Base-by-base conservation (phyloP, 2,113 vertebrate species). In the Cinclus cinclus region DNA sequence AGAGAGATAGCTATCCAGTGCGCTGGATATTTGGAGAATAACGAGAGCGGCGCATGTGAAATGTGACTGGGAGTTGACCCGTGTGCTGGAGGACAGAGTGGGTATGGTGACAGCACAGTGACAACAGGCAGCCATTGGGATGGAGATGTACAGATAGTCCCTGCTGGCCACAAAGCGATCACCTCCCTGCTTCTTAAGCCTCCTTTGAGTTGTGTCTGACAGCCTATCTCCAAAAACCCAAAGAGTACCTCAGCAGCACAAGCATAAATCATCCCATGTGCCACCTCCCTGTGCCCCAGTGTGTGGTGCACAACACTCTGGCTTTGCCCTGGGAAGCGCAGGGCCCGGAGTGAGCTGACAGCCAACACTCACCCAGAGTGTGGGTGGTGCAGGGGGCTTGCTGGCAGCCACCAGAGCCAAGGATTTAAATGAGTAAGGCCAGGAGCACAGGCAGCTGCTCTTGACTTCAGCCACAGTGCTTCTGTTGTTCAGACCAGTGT, bases 291-390 rank as follows among this genome's bases (percentile, higher is more conserved):
- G 75, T 50, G 55, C 16, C 76, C 55, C 27, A 2, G n/a, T 2
- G 27, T 2, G 9, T 22, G 41, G 41, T 27, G 49, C 63, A 76
- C 17, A 15, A 2, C 1, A 12, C 56, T 28, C 31, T 19, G 87
- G 41, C 81, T 79, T 31, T 67, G 59, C 64, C 39, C 55, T 17
- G 52, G 82, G 50, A 42, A 71, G 49, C 0, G 1, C 30, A 21
- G 55, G 35, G 39, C 62, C 1, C 1, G 18, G 17, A 46, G 39
- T 0, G 7, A 55, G 42, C 44, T 86, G 89, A 46, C 90, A 83
- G 59, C 44, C 11, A 0, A 53, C 14, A 1, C 17, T 46, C 2
- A 2, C 25, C 35, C 33, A 9, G 15, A 8, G 22, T 0, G 1
- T 2, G 31, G 50, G 47, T 42, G 74, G 42, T 3, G 2, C 42